phyloP scores from a whole-genome alignment of 1,140 invertebrate species.

The Dryas iulia region DNA sequence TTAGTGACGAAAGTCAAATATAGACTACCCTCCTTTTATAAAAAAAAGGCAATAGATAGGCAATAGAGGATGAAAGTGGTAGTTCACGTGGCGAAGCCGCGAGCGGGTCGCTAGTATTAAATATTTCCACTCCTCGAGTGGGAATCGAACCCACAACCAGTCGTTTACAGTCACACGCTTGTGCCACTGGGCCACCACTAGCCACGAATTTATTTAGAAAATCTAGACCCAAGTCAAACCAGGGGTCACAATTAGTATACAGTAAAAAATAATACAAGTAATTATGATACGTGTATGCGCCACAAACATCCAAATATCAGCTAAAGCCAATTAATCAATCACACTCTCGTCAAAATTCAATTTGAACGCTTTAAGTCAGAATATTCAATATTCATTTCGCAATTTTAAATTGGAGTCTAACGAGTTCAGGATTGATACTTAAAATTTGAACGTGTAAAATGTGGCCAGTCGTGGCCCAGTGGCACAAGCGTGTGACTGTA shows the following conservation, averaged over 20 bases:
- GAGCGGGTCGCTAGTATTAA: no score
- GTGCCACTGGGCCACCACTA: background rate
- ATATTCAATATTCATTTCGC: slow-evolving; percentile 13
- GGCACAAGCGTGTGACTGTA: no score
- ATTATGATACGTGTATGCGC: background rate
- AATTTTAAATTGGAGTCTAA: slow-evolving; percentile 12
- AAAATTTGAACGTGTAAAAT: background rate
- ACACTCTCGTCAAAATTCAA: slow-evolving; percentile 6
- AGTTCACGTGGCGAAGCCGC: no score
- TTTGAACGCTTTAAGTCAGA: background rate
- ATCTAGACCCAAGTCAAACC: background rate
- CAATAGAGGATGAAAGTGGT: no score
- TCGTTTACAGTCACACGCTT: background rate
- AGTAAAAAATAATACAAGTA: background rate
- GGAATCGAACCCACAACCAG: no score
- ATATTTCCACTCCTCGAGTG: no score
- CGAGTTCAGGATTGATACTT: slow-evolving; percentile 2
- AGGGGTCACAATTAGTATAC: background rate
- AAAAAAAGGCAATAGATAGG: no score
- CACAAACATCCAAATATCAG: background rate
- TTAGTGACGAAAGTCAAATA: no score
- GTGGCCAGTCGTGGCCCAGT: no score
- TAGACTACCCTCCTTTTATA: no score
- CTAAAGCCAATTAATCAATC: slow-evolving; percentile 8
- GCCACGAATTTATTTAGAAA: background rate